These are phyloP conservation scores for Cephonodes hylas DNA, from an alignment of 2,888 invertebrate genomes.

Conservation along the genomic window DNA sequence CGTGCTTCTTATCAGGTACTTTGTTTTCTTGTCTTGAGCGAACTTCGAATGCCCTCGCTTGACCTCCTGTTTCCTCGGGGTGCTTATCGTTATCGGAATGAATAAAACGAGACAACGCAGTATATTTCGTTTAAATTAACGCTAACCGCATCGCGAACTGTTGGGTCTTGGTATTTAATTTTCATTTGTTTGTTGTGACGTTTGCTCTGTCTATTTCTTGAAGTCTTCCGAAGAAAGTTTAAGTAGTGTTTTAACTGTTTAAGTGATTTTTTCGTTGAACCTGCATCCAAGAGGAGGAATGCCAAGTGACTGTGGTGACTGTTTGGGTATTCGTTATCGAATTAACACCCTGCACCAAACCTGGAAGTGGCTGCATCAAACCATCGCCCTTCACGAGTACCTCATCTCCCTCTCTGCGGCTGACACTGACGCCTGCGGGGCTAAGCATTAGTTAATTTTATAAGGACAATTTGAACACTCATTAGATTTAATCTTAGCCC, in stretches of 20 bases:
- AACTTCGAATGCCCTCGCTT: slow-evolving; percentile 76
- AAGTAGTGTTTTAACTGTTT: slow-evolving; percentile 41
- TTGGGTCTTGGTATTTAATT: neutral
- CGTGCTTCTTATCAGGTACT: slow-evolving; percentile 75
- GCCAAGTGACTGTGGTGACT: slow-evolving; percentile 88
- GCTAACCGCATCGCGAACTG: slow-evolving; percentile 54
- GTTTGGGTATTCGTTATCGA: slow-evolving; percentile 94
- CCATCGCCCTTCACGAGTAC: slow-evolving; percentile 92
- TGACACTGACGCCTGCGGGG: slow-evolving; percentile 82
- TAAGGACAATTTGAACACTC: slow-evolving; percentile 49
- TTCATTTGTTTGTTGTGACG: slow-evolving; percentile 18
- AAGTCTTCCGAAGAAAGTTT: neutral
- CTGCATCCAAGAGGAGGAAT: slow-evolving; percentile 81
- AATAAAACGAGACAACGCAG: slow-evolving; percentile 73
- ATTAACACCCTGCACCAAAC: slow-evolving; percentile 94
- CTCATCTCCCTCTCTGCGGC: slow-evolving; percentile 90
- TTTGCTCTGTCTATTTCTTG: slow-evolving; percentile 3
- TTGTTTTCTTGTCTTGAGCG: slow-evolving; percentile 70
- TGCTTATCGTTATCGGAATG: slow-evolving; percentile 71
- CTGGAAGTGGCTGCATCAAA: slow-evolving; percentile 97
- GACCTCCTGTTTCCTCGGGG: slow-evolving; percentile 71
- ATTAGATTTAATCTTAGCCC: slow-evolving; percentile 37
- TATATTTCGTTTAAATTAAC: slow-evolving; percentile 63
- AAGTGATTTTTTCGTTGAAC: slow-evolving; percentile 69
- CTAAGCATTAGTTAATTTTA: slow-evolving; percentile 52